A percentile compares a stretch with the other conserved stretches of the same genome.
phyloP scores from a whole-genome alignment of 2,888 invertebrate genomes.

The Bombylius major region DNA sequence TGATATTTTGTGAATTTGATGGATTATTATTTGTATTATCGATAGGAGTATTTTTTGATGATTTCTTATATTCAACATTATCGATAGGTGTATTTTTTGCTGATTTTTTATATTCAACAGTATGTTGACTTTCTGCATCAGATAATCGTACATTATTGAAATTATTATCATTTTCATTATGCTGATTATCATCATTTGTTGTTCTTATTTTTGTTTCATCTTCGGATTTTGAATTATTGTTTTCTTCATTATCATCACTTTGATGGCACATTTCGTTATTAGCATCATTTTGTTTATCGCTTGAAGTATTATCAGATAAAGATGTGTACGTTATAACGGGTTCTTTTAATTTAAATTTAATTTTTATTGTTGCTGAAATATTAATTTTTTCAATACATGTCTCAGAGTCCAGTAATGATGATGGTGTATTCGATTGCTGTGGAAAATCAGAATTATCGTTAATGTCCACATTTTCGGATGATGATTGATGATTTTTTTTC shows the following conservation, averaged over 20 bases:
- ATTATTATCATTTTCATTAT: not conserved
- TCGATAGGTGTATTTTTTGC: not conserved
- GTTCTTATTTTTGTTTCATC: not conserved
- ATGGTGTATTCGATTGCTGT: too few relatives aligned
- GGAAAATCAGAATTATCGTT: not conserved
- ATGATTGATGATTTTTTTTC: not conserved
- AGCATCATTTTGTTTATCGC: not conserved
- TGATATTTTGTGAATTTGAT: too few relatives aligned
- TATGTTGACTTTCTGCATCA: too few relatives aligned
- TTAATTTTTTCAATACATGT: conserved; percentile 23
- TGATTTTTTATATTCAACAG: not conserved
- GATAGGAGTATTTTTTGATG: too few relatives aligned
- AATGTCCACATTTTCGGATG: conserved; percentile 2
- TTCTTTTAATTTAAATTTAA: conserved; percentile 29
- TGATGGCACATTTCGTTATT: not conserved
- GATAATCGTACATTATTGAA: too few relatives aligned
- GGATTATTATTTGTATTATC: too few relatives aligned
- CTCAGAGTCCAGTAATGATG: too few relatives aligned
- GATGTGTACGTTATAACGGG: not conserved
- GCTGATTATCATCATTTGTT: too few relatives aligned
- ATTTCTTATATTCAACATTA: not conserved
- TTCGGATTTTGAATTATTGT: not conserved
- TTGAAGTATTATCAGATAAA: not conserved
- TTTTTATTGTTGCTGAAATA: conserved; percentile 34
- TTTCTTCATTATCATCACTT: not conserved